A percentile compares a stretch with the other conserved stretches of the same genome.
These are phyloP conservation scores for Amphimedon queenslandica DNA, from an alignment of 37 sponge, comb jelly and placozoan species.

Conservation along the genomic window DNA sequence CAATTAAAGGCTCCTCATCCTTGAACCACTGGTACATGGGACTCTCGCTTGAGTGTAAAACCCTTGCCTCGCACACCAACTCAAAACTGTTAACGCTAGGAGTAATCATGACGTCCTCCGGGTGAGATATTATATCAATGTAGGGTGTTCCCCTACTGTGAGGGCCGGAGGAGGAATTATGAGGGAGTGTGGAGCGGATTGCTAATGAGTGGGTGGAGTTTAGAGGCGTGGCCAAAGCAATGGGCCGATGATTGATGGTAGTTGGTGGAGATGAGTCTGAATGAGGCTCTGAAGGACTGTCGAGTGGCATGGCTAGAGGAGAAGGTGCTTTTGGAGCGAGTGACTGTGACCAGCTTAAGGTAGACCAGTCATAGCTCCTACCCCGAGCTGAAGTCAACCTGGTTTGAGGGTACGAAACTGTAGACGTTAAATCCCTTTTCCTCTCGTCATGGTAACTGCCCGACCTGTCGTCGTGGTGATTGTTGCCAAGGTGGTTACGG, in stretches of 20 bases:
- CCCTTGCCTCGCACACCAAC: constrained; percentile 25
- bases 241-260: neutral
- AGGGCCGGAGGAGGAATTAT: neutral
- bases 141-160: neutral
- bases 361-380: too few species aligned
- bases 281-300: neutral
- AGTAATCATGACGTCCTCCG: constrained; percentile 9
- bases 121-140: constrained; percentile 32
- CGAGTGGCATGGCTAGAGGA: too few species aligned
- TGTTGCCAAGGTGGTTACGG: too few species aligned
- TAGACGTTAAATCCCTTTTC: too few species aligned
- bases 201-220: too few species aligned
- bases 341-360: too few species aligned
- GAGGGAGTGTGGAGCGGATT: neutral
- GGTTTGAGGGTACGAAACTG: too few species aligned
- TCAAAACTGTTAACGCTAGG: constrained; percentile 8
- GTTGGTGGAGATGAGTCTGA: neutral
- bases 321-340: too few species aligned
- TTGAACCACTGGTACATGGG: constrained; percentile 44
- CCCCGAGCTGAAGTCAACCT: too few species aligned
- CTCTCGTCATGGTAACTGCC: too few species aligned
- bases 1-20: constrained; percentile 36
- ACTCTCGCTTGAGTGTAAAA: constrained; percentile 7
- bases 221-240: neutral
- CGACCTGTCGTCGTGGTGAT: too few species aligned